Base-by-base conservation (phyloP, 1,140 invertebrate genomes). In the Penaeus indicus region DNA sequence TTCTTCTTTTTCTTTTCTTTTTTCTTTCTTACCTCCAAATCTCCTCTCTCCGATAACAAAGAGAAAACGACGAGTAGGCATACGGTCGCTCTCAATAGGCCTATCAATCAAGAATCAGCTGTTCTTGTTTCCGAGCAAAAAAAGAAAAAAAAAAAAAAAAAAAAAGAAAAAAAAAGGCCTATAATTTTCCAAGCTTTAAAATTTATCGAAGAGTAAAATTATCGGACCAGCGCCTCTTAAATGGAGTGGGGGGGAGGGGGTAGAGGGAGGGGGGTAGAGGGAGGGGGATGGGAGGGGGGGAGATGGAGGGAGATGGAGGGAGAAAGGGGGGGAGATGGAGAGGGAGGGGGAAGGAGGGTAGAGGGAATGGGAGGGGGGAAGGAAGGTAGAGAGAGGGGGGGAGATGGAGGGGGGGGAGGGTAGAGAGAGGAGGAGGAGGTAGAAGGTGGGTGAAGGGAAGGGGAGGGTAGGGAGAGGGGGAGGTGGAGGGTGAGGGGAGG, bases 141-240 rank as follows among this genome's bases (percentile, higher is more conserved):
- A n/a, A n/a, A n/a, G n/a, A n/a, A n/a, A n/a, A n/a, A n/a, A n/a
- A n/a, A n/a, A n/a, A n/a, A n/a, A n/a, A n/a, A n/a, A n/a, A n/a
- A n/a, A n/a, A n/a, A n/a, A 78, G 22, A 32, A 18, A 62, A 25
- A 47, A n/a, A 7, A 61, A 22, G 69, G 62, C 82, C 62, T 64
- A 64, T 84, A 84, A 84, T 84, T 84, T 84, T 7, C 25, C 42
- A 22, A 19, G n/a, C n/a, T 63, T 84, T 64, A 69, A 67, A 63
- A 64, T 64, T 62, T 64, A 84, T 62, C 47, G 60, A 42, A 42
- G 82, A 67, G 82, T 84, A 42, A 84, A 84, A 85, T 75, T 85
- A 54, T 54, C 47, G 47, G 47, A 10, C 47, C 0, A 54, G 47
- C 47, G 47, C 8, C 13, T 13, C 47, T 54, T 54, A 54, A 54